Base-by-base conservation (phyloP, 2,797 vertebrate species). In the Siniperca scherzeri region DNA sequence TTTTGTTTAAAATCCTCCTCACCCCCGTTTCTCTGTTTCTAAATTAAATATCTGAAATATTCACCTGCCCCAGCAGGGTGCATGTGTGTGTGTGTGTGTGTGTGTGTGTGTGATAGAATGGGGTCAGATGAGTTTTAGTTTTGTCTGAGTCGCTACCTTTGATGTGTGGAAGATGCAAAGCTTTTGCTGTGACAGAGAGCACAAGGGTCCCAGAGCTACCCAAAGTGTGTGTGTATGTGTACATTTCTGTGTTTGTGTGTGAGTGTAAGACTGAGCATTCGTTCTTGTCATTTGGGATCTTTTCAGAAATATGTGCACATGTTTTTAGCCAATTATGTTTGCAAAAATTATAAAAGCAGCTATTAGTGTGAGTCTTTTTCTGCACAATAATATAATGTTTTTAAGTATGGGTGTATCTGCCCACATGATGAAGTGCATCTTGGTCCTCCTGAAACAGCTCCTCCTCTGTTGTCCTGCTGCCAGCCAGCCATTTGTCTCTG, bases 81-180 rank as follows among this genome's bases (percentile, higher is more conserved):
- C 44, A 60, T 33, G 25, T 69, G 65, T 74, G 57, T 30, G 7
- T 74, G 56, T 67, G 22, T 77, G 64, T 79, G 77, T 36, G 52
- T 83, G 52, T 74, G 61, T 78, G 56, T 73, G 64, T 67, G 71
- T 90, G 90, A 93, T 88, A 88, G 90, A 92, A 93, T 93, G 89
- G 70, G 94, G 92, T 93, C 92, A 87, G 74, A 85, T 71, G 76
- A 88, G 86, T 90, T 93, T 88, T 83, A 78, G 70, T 77, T 85
- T 88, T 81, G 77, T 88, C 80, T 85, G 81, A 80, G 70, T 81
- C 11, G 9, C 72, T 84, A 72, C 57, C 80, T 91, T 90, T 90
- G 74, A 92, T 89, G 84, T 89, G 76, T 70, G 62, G 71, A 77
- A 89, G 65, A 83, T 3, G 14, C 52, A 80, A 67, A 70, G 69